A percentile compares a stretch with the other conserved stretches of the same genome.
Evolutionary conservation across 2,113 vertebrate species (phyloP).

Genomic region (Dendrocopos noguchii): DNA sequence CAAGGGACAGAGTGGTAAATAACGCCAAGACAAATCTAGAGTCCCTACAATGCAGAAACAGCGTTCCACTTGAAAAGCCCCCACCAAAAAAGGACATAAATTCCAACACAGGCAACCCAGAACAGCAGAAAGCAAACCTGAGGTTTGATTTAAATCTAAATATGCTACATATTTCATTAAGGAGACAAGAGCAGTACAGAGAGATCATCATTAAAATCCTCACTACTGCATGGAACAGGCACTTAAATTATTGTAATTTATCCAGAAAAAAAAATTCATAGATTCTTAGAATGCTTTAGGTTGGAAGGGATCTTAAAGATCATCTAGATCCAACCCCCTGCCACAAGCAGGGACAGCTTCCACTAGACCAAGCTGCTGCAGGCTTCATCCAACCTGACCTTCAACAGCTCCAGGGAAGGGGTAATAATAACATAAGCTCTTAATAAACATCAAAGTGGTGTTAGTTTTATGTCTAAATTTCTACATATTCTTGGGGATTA

Average conservation of each 20-base stretch:
- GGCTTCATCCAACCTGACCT: too few relatives aligned
- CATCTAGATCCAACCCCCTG: too few relatives aligned
- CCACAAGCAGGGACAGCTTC: too few relatives aligned
- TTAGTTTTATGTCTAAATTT: neutral
- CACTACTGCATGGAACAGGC: neutral
- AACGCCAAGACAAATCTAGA: conserved; percentile 1
- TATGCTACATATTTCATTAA: conserved; percentile 14
- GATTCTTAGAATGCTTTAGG: too few relatives aligned
- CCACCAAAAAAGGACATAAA: neutral
- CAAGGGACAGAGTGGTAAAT: neutral
- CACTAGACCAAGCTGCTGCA: too few relatives aligned
- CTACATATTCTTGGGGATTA: neutral
- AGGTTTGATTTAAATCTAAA: conserved; percentile 17
- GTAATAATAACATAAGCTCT: neutral
- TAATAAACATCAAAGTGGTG: neutral
- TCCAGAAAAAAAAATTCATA: neutral
- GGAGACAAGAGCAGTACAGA: neutral
- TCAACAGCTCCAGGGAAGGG: too few relatives aligned
- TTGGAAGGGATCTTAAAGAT: too few relatives aligned
- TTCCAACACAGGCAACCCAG: neutral
- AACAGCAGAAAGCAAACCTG: neutral
- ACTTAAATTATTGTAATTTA: conserved; percentile 12
- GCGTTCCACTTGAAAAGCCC: neutral
- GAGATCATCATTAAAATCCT: conserved; percentile 11
- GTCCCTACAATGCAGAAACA: conserved; percentile 2